Evolutionary conservation across 1,140 invertebrate species (phyloP).

Genomic region (Daktulosphaira vitifoliae): DNA sequence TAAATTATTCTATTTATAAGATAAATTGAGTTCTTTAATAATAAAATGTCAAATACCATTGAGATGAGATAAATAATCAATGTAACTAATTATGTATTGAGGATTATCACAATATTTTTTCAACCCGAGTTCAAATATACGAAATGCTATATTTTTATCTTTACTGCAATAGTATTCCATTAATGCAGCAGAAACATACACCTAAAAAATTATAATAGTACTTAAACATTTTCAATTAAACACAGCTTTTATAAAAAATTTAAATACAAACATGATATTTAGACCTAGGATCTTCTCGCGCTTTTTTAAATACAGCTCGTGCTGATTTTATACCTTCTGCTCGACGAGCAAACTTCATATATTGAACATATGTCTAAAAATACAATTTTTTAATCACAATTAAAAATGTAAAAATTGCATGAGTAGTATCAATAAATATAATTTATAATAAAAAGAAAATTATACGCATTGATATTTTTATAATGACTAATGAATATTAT

Average conservation of each 20-base stretch:
- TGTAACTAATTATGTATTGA: constrained; percentile 90
- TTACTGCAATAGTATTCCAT: constrained; percentile 99
- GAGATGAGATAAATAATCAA: constrained; percentile 94
- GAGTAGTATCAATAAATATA: too few species aligned
- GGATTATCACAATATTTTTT: constrained; percentile 93
- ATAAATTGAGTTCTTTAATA: not conserved
- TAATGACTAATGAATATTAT: too few species aligned
- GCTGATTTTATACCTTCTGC: constrained; percentile 97
- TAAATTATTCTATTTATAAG: constrained; percentile 17
- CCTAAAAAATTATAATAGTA: constrained; percentile 49
- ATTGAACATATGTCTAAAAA: constrained; percentile 86
- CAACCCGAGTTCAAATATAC: constrained; percentile 95
- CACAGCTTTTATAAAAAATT: not conserved
- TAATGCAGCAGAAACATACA: constrained; percentile 90
- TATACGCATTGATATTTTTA: too few species aligned
- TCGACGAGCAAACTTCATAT: constrained; percentile 96
- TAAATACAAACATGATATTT: constrained; percentile 38
- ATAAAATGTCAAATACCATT: constrained; percentile 62
- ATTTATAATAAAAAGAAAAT: too few species aligned
- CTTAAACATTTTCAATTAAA: not conserved
- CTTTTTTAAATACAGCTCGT: constrained; percentile 86
- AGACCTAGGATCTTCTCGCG: constrained; percentile 73
- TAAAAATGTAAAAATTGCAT: too few species aligned
- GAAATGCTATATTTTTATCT: constrained; percentile 95
- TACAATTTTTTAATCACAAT: too few species aligned